These are phyloP conservation scores for Pseudochaenichthys georgianus DNA, from an alignment of 2,797 vertebrate genomes.

Conservation along the genomic window DNA sequence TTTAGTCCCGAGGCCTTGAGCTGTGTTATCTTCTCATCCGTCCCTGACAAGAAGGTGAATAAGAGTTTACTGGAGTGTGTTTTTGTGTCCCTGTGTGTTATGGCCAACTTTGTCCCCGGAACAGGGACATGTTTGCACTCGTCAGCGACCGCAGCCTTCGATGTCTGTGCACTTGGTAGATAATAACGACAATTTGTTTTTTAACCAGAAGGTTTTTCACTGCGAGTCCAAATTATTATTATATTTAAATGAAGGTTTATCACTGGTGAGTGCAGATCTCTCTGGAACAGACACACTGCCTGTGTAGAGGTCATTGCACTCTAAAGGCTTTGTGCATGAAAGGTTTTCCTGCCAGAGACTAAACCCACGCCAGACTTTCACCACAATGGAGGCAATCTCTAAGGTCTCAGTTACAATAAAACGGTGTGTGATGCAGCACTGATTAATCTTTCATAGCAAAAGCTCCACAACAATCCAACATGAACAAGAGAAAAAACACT, in stretches of 20 bases:
- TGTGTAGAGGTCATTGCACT: constrained; percentile 20
- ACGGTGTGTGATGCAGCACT: not conserved
- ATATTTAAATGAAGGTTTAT: not conserved
- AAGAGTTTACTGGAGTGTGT: no score
- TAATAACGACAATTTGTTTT: not conserved
- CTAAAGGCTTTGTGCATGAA: constrained; percentile 20
- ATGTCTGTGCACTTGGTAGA: not conserved
- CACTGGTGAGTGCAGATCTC: constrained; percentile 21
- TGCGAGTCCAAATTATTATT: not conserved
- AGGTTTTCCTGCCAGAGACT: constrained; percentile 17
- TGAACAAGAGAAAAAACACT: not conserved
- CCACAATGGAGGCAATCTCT: constrained; percentile 10
- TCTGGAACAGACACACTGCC: constrained; percentile 18
- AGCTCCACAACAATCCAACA: not conserved
- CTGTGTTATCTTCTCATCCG: not conserved
- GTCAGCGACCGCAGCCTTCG: no score
- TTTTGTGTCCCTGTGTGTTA: no score
- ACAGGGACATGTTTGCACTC: no score
- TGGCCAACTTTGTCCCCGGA: no score
- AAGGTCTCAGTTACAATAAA: constrained; percentile 15
- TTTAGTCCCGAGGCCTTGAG: not conserved
- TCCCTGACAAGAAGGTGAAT: not conserved
- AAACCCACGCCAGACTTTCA: constrained; percentile 46
- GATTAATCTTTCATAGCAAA: not conserved
- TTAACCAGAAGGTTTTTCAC: not conserved